Percentiles rank a stretch among this genome's conserved stretches.
Conservation (phyloP, 2,888 invertebrate species). For the Pristionchus entomophagus region DNA sequence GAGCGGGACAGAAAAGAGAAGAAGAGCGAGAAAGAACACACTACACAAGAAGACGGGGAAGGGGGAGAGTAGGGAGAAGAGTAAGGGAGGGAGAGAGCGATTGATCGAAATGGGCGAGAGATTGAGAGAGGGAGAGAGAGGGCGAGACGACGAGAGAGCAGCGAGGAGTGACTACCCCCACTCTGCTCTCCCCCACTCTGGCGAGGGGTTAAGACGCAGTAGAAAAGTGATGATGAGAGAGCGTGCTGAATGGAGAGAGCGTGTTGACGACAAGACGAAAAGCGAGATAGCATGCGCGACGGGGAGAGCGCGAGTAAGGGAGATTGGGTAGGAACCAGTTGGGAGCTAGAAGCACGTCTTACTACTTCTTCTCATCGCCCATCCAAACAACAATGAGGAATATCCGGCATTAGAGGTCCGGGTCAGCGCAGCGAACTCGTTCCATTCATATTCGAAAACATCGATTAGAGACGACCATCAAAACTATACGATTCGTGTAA, state of each 20-base stretch:
- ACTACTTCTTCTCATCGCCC: slow-evolving; percentile 19
- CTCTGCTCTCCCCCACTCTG: slow-evolving; percentile 20
- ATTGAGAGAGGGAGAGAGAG: slow-evolving; percentile 9
- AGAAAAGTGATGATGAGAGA: neutral
- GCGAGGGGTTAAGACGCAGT: slow-evolving; percentile 30
- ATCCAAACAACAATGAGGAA: neutral
- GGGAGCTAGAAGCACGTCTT: slow-evolving; percentile 29
- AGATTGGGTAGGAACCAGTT: slow-evolving; percentile 35
- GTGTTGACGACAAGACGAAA: neutral
- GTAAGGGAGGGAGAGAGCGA: neutral
- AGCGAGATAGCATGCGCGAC: neutral
- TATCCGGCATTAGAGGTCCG: slow-evolving; percentile 17
- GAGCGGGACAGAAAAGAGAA: neutral
- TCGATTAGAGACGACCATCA: neutral
- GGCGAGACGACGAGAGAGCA: neutral
- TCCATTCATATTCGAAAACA: neutral
- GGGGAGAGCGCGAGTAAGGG: neutral
- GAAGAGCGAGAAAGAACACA: slow-evolving; percentile 19
- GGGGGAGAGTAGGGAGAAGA: neutral
- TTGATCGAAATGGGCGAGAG: slow-evolving; percentile 15
- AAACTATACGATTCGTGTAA: neutral
- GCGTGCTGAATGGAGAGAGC: neutral
- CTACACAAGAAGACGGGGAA: neutral
- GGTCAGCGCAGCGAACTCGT: neutral
- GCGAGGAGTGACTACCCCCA: slow-evolving; percentile 24